Evolutionary conservation across 2,113 vertebrate genomes (phyloP).

Genomic region (Brienomyrus brachyistius): DNA sequence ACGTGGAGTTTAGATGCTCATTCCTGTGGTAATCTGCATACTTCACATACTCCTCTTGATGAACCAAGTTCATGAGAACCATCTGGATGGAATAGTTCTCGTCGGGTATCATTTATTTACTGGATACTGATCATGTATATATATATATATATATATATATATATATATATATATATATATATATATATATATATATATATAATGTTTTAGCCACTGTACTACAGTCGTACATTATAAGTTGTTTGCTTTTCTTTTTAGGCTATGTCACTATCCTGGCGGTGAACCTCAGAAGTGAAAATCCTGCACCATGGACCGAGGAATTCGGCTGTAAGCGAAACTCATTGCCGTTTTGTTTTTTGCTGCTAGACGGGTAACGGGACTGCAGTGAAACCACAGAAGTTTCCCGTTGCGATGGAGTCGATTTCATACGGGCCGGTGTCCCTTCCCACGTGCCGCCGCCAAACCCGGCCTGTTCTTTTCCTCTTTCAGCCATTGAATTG

Average conservation of each 20-base stretch:
- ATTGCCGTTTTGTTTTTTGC: neutral
- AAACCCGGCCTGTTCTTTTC: neutral
- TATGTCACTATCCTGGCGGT: slow-evolving; percentile 72
- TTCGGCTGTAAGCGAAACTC: slow-evolving; percentile 77
- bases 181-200: no score
- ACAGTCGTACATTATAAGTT: neutral
- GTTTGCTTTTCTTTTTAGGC: slow-evolving; percentile 58
- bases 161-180: no score
- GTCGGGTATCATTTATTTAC: neutral
- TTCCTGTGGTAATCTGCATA: neutral
- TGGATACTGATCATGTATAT: neutral
- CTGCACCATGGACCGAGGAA: slow-evolving; percentile 80
- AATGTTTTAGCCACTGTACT: neutral
- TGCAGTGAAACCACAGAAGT: neutral
- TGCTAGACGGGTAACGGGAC: neutral
- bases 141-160: no score
- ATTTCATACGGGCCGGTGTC: neutral
- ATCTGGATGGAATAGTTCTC: neutral
- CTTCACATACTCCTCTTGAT: neutral
- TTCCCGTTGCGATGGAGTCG: neutral
- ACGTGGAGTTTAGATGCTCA: neutral
- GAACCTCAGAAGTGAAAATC: slow-evolving; percentile 70
- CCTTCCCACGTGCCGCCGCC: no score
- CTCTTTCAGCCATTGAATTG: slow-evolving; percentile 70
- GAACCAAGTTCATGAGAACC: neutral